phyloP scores from a whole-genome alignment of 2,113 vertebrate species.

The Scytalopus superciliaris region DNA sequence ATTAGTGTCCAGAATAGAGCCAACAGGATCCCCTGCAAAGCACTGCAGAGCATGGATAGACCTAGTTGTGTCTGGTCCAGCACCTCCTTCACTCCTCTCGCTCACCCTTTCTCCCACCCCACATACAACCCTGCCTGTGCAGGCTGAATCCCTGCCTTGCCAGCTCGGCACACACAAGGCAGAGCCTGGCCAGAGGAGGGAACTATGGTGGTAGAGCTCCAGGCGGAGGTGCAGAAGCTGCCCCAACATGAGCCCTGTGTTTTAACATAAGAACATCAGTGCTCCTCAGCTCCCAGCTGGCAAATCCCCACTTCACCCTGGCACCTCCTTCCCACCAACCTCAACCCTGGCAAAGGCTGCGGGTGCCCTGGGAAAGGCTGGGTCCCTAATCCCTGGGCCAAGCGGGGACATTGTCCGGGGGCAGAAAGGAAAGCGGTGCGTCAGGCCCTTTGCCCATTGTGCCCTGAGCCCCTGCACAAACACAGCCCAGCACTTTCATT shows the following conservation, averaged over 20 bases:
- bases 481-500: constrained; percentile 70
- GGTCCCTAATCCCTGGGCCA: constrained; percentile 59
- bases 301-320: neutral
- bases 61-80: neutral
- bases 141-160: neutral
- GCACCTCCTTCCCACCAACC: constrained; percentile 1
- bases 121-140: rapidly evolving
- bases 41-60: neutral
- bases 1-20: rapidly evolving
- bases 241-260: neutral
- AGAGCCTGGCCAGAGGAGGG: neutral
- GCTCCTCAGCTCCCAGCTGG: neutral
- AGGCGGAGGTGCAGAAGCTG: neutral
- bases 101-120: neutral
- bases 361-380: constrained; percentile 55
- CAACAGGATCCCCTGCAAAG: neutral
- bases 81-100: neutral
- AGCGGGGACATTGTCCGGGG: constrained; percentile 14
- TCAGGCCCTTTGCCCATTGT: constrained; percentile 64
- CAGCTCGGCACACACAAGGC: neutral
- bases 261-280: neutral
- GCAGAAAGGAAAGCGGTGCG: constrained; percentile 66
- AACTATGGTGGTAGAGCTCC: neutral
- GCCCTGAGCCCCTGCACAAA: constrained; percentile 38
- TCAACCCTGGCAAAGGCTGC: constrained; percentile 12